Conservation (phyloP, 2,888 invertebrate genomes). For the Mythimna vitellina region DNA sequence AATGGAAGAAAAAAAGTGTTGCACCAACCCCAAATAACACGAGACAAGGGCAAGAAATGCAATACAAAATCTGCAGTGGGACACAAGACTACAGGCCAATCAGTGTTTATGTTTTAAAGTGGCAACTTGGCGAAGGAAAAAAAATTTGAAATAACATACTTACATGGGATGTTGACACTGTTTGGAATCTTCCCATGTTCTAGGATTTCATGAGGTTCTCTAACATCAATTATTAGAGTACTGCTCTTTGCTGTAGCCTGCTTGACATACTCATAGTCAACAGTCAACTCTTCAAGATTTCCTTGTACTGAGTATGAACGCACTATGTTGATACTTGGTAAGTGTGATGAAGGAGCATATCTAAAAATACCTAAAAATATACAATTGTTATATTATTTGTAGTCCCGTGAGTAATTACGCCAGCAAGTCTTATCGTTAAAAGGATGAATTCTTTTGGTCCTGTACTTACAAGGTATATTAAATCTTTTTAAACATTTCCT, state of each 20-base stretch:
- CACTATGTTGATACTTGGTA: slow-evolving; percentile 27
- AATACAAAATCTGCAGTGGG: not conserved
- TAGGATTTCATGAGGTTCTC: slow-evolving; percentile 93
- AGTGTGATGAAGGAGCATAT: slow-evolving; percentile 41
- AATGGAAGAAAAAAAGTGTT: no score
- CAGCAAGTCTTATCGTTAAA: not conserved
- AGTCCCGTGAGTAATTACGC: not conserved
- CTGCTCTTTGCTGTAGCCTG: slow-evolving; percentile 73
- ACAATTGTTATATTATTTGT: not conserved
- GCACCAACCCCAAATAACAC: no score
- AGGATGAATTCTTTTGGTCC: not conserved
- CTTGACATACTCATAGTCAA: slow-evolving; percentile 86
- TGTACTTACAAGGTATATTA: slow-evolving; percentile 44
- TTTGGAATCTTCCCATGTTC: slow-evolving; percentile 93
- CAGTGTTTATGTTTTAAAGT: no score
- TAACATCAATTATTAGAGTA: slow-evolving; percentile 93
- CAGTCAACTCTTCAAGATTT: slow-evolving; percentile 73
- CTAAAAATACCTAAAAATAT: slow-evolving; percentile 39
- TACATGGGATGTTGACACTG: slow-evolving; percentile 94
- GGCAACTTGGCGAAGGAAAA: not conserved
- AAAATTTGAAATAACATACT: slow-evolving; percentile 68
- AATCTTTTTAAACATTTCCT: slow-evolving; percentile 30
- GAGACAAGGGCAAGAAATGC: no score
- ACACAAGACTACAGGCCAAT: no score
- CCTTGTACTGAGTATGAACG: slow-evolving; percentile 73